phyloP scores from a whole-genome alignment of 2,888 invertebrate species.

The Hyppa rectilinea region DNA sequence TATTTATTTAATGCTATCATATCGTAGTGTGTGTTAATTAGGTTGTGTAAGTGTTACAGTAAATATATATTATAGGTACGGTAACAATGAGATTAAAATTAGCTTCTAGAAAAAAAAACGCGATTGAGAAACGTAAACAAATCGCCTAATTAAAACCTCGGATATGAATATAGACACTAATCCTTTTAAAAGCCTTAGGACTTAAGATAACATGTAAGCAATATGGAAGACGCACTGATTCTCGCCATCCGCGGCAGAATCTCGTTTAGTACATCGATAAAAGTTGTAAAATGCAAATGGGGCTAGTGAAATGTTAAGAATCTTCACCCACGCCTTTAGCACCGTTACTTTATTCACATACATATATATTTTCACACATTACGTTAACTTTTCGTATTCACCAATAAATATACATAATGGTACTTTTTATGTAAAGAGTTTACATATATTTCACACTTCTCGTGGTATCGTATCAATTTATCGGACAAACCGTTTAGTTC shows the following conservation, averaged over 20 bases:
- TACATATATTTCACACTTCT: constrained; percentile 57
- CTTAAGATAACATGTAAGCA: constrained; percentile 77
- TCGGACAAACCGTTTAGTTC: constrained; percentile 55
- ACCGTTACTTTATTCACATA: constrained; percentile 84
- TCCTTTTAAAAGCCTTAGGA: constrained; percentile 71
- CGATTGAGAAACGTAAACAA: constrained; percentile 37
- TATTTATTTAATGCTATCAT: background rate
- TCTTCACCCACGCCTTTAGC: constrained; percentile 83
- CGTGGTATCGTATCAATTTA: constrained; percentile 57
- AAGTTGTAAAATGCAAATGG: constrained; percentile 90
- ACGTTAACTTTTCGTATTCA: constrained; percentile 67
- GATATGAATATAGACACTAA: constrained; percentile 67
- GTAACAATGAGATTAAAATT: constrained; percentile 6
- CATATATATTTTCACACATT: constrained; percentile 75
- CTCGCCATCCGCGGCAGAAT: constrained; percentile 80
- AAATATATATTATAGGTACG: background rate
- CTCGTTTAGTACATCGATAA: constrained; percentile 87
- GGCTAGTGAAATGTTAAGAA: constrained; percentile 87
- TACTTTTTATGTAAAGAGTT: constrained; percentile 68
- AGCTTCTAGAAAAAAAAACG: constrained; percentile 12
- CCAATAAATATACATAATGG: constrained; percentile 60
- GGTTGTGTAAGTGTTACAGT: background rate
- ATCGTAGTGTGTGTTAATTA: background rate
- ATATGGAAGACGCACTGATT: constrained; percentile 79
- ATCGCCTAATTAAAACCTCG: constrained; percentile 65